Percentiles rank a stretch among this genome's conserved stretches.
These are phyloP conservation scores for Diarsia mendica DNA, from an alignment of 2,888 invertebrate genomes.

Conservation along the genomic window DNA sequence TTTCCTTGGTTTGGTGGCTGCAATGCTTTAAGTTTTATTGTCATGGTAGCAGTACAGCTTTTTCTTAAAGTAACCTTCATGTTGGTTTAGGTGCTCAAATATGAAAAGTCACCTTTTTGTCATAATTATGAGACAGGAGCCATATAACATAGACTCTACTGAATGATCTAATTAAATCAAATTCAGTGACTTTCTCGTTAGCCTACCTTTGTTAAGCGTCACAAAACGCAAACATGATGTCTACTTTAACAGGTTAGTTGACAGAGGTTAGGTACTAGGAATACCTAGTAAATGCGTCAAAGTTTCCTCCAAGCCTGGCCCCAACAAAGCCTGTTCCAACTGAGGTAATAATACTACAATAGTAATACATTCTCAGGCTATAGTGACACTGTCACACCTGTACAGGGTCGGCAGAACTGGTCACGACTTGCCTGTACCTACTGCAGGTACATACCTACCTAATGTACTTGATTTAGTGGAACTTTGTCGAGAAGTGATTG, in stretches of 20 bases:
- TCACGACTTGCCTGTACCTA: conserved; percentile 48
- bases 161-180: neutral
- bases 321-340: conserved; percentile 38
- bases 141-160: neutral
- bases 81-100: neutral
- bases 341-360: conserved; percentile 46
- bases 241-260: neutral
- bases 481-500: conserved; percentile 34
- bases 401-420: conserved; percentile 55
- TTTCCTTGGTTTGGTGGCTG: neutral
- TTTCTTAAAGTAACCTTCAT: neutral
- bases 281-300: neutral
- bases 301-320: neutral
- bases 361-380: conserved; percentile 41
- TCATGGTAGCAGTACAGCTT: neutral
- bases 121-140: neutral
- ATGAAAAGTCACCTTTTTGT: neutral
- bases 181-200: neutral
- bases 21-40: neutral
- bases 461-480: conserved; percentile 24
- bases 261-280: neutral
- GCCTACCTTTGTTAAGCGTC: neutral
- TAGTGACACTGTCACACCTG: conserved; percentile 55
- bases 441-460: neutral
- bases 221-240: neutral